Evolutionary conservation across 2,888 invertebrate species (phyloP), one percentile per base, ranked within the genome.

Genomic region (Polyommatus iphigenia): DNA sequence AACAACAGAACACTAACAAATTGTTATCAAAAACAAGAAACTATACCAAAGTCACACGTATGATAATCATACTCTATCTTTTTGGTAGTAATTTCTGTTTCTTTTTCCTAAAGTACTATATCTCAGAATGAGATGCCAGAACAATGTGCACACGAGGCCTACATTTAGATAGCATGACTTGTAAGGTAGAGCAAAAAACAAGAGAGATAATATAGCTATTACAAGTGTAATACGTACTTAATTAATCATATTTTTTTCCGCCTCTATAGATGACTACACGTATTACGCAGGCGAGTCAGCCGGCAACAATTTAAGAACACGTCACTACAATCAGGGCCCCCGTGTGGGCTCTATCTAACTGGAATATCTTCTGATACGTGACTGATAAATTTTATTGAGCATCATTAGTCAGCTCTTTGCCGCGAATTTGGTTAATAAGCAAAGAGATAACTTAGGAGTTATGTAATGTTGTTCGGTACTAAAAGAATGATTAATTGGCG

Each of bases 321-420:
- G 50, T 75, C 75, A 54, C 75, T 75, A 50, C 73, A 46, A 75
- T 50, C 75, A 50, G 29, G 46, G 75, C 50, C 50, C 54, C 73
- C 46, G 54, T 75, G 75, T 75, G 75, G 75, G 75, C 75, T 75
- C 50, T 54, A 75, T 75, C 75, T 75, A 24, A 75, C 29, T 50
- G 50, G 46, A 54, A 50, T 29, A 75, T 50, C 50, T 75, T 18
- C 75, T 36, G 72, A 50, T 75, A 75, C 75, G 75, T 75, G 75
- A 75, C 75, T 18, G 50, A 75, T 75, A 75, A 29, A 75, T 54
- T 50, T 54, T 75, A 75, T 50, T 75, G 29, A 75, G 24, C 24
- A 36, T 41, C 36, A 20, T 41, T 41, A 67, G 67, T 67, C 29
- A 15, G 29, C 29, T 32, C 15, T 32, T 24, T 32, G 5, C 67